A percentile compares a stretch with the other conserved stretches of the same genome.
These are phyloP conservation scores for Drosophila sulfurigaster DNA, from an alignment of 1,140 invertebrate genomes.

Conservation along the genomic window DNA sequence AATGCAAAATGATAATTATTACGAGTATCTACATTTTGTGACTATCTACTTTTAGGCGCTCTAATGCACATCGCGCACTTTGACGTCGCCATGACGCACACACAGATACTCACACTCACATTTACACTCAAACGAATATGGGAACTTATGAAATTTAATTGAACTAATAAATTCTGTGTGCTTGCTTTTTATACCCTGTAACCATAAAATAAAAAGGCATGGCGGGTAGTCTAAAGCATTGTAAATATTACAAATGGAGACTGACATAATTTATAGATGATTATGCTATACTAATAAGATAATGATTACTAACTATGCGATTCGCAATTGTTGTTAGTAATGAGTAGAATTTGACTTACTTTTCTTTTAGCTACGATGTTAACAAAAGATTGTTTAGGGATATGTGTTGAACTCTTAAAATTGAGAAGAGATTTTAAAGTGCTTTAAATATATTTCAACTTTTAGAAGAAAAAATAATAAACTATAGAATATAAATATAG, in stretches of 20 bases:
- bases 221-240: slow-evolving; percentile 15
- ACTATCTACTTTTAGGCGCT: slow-evolving; percentile 51
- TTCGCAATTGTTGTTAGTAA: background rate
- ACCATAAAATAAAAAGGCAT: slow-evolving; percentile 11
- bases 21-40: slow-evolving; percentile 24
- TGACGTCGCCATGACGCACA: slow-evolving; percentile 64
- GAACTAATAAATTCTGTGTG: slow-evolving; percentile 72
- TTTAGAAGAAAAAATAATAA: too few species aligned
- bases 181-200: slow-evolving; percentile 37
- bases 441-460: too few species aligned
- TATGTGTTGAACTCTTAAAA: background rate
- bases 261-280: background rate
- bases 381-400: too few species aligned
- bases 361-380: background rate
- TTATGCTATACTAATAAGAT: background rate
- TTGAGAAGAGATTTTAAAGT: background rate
- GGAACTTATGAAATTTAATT: slow-evolving; percentile 77
- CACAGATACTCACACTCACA: slow-evolving; percentile 27
- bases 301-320: background rate
- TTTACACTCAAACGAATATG: slow-evolving; percentile 27
- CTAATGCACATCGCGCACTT: slow-evolving; percentile 49
- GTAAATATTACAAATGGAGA: background rate
- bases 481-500: too few species aligned
- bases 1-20: slow-evolving; percentile 41
- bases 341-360: background rate